phyloP scores from a whole-genome alignment of 2,888 invertebrate species.

The Apamea anceps region DNA sequence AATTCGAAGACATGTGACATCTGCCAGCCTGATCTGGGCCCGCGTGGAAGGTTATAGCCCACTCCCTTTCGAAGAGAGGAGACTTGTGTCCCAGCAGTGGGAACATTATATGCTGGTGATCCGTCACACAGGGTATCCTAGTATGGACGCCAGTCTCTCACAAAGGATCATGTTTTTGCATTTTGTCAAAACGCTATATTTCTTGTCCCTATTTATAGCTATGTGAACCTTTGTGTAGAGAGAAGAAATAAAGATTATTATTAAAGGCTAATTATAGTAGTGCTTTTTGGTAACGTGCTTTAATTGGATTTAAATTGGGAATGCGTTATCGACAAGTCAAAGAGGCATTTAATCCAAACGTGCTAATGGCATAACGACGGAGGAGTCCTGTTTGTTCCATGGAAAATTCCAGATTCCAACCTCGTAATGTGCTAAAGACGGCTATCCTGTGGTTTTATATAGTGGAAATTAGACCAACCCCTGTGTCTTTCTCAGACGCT shows the following conservation, averaged over 20 bases:
- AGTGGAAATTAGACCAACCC: not conserved
- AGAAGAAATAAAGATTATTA: no score
- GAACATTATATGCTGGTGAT: no score
- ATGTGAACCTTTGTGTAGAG: no score
- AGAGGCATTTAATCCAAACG: slow-evolving; percentile 15
- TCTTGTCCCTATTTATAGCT: no score
- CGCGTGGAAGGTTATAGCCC: no score
- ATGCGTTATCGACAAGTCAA: not conserved
- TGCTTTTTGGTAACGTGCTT: not conserved
- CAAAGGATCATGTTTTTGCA: no score
- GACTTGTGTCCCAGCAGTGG: not conserved
- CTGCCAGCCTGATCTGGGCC: not conserved
- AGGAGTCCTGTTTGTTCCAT: not conserved
- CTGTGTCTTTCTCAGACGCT: not conserved
- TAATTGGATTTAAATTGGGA: slow-evolving; percentile 8
- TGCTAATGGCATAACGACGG: slow-evolving; percentile 18
- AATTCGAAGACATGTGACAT: not conserved
- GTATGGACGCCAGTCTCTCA: no score
- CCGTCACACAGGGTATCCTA: no score
- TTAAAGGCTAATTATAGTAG: not conserved
- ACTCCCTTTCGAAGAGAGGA: not conserved
- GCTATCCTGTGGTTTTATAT: slow-evolving; percentile 44
- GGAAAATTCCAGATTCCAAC: not conserved
- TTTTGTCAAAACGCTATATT: no score
- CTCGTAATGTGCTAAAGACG: not conserved